Percentiles rank a stretch among this genome's conserved stretches.
Evolutionary conservation across 2,113 vertebrate species (phyloP).

Genomic region (Xerus inauris): DNA sequence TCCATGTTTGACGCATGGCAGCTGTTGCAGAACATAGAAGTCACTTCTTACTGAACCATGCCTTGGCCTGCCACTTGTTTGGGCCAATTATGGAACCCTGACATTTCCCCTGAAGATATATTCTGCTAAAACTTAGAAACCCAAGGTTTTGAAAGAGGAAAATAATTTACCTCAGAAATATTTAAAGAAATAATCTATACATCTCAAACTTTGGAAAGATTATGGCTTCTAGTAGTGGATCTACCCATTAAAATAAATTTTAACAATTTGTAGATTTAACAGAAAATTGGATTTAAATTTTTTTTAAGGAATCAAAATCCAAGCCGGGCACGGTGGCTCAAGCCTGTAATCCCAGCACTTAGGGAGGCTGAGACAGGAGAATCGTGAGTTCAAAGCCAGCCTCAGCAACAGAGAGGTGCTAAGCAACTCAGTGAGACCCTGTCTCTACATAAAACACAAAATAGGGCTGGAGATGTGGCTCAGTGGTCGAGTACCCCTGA

Average conservation of each 20-base stretch:
- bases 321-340: too few species aligned
- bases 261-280: not conserved
- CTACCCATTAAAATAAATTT: not conserved
- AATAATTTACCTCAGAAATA: not conserved
- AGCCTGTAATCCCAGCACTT: too few species aligned
- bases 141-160: not conserved
- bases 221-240: not conserved
- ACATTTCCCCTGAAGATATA: not conserved
- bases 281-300: not conserved
- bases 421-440: too few species aligned
- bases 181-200: not conserved
- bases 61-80: not conserved
- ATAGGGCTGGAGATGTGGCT: too few species aligned
- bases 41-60: not conserved
- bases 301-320: not conserved
- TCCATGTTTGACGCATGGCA: not conserved
- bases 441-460: too few species aligned
- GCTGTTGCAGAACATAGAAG: not conserved
- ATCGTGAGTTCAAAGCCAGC: too few species aligned
- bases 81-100: not conserved
- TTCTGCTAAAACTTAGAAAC: not conserved
- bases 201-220: not conserved
- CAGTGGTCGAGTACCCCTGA: too few species aligned
- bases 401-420: too few species aligned
- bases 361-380: too few species aligned